These are phyloP conservation scores for Drosophila basisetae DNA, from an alignment of 2,888 invertebrate genomes.

Conservation along the genomic window DNA sequence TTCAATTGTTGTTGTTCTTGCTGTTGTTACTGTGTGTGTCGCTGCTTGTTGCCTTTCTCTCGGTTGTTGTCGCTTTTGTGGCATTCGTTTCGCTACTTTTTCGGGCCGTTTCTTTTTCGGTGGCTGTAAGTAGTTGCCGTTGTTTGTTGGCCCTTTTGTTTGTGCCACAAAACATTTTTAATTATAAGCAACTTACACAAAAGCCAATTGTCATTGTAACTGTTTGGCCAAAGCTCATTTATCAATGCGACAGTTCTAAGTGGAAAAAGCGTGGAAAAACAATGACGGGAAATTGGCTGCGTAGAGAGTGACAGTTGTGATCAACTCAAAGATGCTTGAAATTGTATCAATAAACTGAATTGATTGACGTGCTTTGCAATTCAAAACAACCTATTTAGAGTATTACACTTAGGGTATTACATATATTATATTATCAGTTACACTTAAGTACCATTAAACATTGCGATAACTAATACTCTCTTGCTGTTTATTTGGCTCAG, in stretches of 20 bases:
- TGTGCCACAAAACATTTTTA: conserved; percentile 69
- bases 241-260: conserved; percentile 60
- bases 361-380: conserved; percentile 4
- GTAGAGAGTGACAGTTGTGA: conserved; percentile 21
- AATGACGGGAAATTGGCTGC: conserved; percentile 37
- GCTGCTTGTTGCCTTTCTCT: conserved; percentile 69
- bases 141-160: conserved; percentile 59
- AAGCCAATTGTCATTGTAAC: conserved; percentile 80
- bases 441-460: neutral
- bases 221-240: conserved; percentile 73
- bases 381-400: neutral
- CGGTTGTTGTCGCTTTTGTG: conserved; percentile 59
- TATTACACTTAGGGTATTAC: neutral
- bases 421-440: neutral
- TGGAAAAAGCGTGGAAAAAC: conserved; percentile 64
- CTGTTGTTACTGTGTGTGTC: conserved; percentile 23
- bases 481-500: neutral
- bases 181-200: conserved; percentile 79
- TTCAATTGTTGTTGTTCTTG: conserved; percentile 24
- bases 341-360: conserved; percentile 5
- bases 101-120: conserved; percentile 66
- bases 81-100: conserved; percentile 76
- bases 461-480: conserved; percentile 7
- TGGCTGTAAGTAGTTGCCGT: conserved; percentile 55
- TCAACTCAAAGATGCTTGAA: conserved; percentile 2